These are phyloP conservation scores for Amiota minor DNA, from an alignment of 2,888 invertebrate species.

Conservation along the genomic window DNA sequence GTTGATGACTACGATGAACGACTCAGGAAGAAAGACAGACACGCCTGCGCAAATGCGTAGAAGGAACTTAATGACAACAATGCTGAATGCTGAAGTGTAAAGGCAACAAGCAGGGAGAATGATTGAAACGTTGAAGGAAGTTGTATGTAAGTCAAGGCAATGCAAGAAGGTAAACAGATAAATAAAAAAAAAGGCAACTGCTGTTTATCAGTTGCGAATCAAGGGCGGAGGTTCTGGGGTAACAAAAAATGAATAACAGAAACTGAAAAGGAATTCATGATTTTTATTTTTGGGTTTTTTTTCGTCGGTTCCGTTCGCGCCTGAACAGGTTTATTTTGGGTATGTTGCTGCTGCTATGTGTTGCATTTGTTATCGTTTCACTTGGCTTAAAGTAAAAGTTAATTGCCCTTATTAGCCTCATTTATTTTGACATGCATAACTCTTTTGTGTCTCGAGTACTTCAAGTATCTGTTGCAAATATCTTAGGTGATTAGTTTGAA, in stretches of 20 bases:
- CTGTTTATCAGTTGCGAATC: background rate
- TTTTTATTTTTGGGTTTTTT: background rate
- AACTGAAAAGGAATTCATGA: background rate
- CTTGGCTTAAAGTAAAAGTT: slow-evolving; percentile 18
- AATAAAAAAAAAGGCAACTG: background rate
- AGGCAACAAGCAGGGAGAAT: background rate
- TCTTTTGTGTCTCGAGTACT: too few relatives aligned
- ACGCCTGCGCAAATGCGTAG: slow-evolving; percentile 11
- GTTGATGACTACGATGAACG: background rate
- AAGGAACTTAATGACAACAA: background rate
- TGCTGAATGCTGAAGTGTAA: background rate
- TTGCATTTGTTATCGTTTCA: background rate
- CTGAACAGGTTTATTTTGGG: slow-evolving; percentile 7
- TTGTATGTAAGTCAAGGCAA: slow-evolving; percentile 9
- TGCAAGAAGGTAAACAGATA: background rate
- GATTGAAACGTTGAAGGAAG: background rate
- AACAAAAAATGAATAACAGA: background rate
- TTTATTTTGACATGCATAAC: slow-evolving; percentile 16
- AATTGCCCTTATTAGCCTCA: slow-evolving; percentile 16
- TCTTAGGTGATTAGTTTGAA: too few relatives aligned
- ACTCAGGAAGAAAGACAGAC: background rate
- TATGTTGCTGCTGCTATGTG: background rate
- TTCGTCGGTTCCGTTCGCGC: background rate
- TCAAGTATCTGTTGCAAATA: too few relatives aligned
- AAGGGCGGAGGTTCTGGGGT: background rate